A percentile compares a stretch with the other conserved stretches of the same genome.
Conservation (phyloP, 2,797 vertebrate genomes). For the Perodicticus potto region DNA sequence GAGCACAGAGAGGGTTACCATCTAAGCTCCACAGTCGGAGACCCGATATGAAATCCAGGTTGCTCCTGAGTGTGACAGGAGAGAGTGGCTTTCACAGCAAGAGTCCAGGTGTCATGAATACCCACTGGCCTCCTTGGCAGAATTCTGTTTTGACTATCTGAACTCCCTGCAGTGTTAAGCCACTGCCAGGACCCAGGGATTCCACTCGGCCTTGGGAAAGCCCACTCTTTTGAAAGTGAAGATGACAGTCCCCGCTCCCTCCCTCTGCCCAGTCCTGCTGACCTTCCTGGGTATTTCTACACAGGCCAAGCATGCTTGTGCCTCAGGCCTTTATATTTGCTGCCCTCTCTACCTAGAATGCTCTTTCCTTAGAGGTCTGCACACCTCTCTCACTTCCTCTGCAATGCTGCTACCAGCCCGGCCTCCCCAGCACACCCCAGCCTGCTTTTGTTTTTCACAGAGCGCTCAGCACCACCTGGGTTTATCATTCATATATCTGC, state of each 20-base stretch:
- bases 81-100: neutral
- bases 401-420: neutral
- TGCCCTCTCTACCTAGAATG: neutral
- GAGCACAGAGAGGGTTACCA: neutral
- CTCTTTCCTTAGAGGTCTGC: neutral
- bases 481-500: neutral
- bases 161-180: neutral
- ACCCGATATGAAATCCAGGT: neutral
- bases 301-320: rapidly evolving
- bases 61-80: neutral
- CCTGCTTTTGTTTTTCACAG: neutral
- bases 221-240: neutral
- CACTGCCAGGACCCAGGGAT: neutral
- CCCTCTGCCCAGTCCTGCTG: neutral
- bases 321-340: neutral
- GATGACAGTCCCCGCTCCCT: neutral
- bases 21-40: neutral
- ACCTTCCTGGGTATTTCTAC: neutral
- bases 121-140: rapidly evolving
- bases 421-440: rapidly evolving
- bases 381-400: neutral
- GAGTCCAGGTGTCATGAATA: rapidly evolving
- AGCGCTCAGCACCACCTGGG: neutral
- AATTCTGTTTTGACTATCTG: neutral
- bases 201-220: neutral